Base-by-base conservation (phyloP, 2,113 vertebrate species). In the Brachionichthys hirsutus region DNA sequence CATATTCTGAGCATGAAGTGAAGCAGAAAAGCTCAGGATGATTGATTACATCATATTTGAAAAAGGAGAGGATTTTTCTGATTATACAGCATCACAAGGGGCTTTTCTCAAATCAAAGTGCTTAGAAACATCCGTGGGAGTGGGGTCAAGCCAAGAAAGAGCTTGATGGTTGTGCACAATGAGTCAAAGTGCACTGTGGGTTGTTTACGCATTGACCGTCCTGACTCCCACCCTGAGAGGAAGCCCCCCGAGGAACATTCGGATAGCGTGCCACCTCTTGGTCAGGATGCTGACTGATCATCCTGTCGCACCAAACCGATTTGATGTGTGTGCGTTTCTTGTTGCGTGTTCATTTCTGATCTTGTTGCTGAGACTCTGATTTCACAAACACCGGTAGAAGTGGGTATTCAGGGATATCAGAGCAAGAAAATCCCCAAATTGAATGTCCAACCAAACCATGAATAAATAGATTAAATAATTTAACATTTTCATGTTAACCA, bases 1-100 rank as follows among this genome's bases (percentile, higher is more conserved):
- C 80, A 88, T 89, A 87, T 80, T 84, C 68, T 67, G 76, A 58
- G 34, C 47, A 15, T 78, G 51, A 70, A 88, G 54, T 54, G 67
- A 72, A 67, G 75, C 78, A 84, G 75, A 89, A 86, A 67, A 52
- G 40, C 50, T 46, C 53, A 7, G 62, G 34, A 80, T 85, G 83
- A 85, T 82, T 70, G 72, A 82, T 83, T 71, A 54, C 54, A 75
- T 84, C 59, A 70, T 54, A 66, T 56, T 34, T 74, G 44, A 80
- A 76, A 69, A 53, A 61, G 38, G 69, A 48, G 51, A 44, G 30
- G 54, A 69, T 62, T 50, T n/a, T 47, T 47, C 48, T 49, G 55
- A 55, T 68, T 24, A 30, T 49, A 18, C 18, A n/a, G 58, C 68
- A 62, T 73, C 41, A 66, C 24, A 42, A 38, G 17, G 50, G 55